phyloP scores from a whole-genome alignment of 2,888 invertebrate genomes.

The Morpho achilles region DNA sequence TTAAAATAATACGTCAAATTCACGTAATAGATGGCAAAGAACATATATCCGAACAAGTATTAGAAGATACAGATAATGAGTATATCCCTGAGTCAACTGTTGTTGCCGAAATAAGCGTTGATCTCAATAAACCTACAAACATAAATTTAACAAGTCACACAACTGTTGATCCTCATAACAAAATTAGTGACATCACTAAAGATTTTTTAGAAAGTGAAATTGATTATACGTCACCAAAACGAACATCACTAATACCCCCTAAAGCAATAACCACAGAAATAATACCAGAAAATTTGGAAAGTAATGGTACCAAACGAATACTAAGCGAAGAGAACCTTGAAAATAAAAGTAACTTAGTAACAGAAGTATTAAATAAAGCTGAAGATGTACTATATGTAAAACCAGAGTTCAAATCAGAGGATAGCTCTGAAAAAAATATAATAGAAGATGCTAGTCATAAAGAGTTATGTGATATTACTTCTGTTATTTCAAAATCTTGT shows the following conservation, averaged over 20 bases:
- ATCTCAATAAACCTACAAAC: background rate
- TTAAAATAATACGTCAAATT: conserved; percentile 71
- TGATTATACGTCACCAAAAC: background rate
- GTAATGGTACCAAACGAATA: background rate
- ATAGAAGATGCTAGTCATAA: no score
- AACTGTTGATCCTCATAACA: background rate
- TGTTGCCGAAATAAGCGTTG: conserved; percentile 5
- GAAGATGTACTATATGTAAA: background rate
- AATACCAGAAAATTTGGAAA: background rate
- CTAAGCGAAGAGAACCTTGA: background rate
- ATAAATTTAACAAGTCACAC: background rate
- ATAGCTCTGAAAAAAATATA: background rate
- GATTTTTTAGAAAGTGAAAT: background rate
- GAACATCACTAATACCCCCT: background rate
- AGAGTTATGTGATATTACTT: no score
- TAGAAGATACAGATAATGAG: conserved; percentile 69
- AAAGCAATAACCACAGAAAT: background rate
- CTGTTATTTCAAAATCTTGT: no score
- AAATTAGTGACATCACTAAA: background rate
- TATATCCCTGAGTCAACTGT: conserved; percentile 13
- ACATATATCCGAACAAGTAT: conserved; percentile 80
- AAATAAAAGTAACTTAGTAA: background rate
- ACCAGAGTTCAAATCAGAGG: background rate
- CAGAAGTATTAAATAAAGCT: background rate
- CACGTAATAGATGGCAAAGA: conserved; percentile 80